Base-by-base conservation (phyloP, 1,140 invertebrate genomes). In the Arion vulgaris region DNA sequence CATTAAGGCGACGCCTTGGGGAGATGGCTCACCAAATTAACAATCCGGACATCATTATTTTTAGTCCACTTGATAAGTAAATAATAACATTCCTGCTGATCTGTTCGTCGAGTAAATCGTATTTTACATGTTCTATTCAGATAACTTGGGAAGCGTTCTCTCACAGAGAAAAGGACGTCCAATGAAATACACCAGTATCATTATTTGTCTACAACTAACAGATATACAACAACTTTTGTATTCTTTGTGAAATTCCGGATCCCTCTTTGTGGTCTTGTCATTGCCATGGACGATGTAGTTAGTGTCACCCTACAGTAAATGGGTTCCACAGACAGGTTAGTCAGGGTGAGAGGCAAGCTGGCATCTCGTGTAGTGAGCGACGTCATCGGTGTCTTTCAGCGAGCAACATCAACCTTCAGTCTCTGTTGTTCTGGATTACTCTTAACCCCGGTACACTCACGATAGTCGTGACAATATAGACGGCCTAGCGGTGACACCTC, bases 171-270 rank as follows among this genome's bases (percentile, higher is more conserved):
- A 66, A 32, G 32, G 28, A 32, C 62, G 9, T 7, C 5, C 62
- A 34, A 5, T 66, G 26, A 57, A 57, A 57, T 57, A 19, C 62
- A n/a, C n/a, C 62, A 66, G 28, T 66, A 66, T 66, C 28, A 66
- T 66, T 66, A 32, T 66, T 66, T 66, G 62, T 66, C 62, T 66
- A 66, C 62, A 66, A 66, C 62, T 66, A 66, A 66, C 32, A 66
- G 62, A 66, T 66, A 66, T 66, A 66, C 62, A 66, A 66, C 62
- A 34, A 32, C n/a, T 13, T 66, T 66, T 66, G 62, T 66, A 32
- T 28, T 66, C n/a, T 32, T 32, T 66, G 62, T 66, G 5, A 28
- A 28, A 66, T 66, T 66, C 62, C 62, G 62, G 28, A 32, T 66
- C 62, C 62, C 62, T 1, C 62, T 66, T 66, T 66, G 62, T 66